Base-by-base conservation (phyloP, 2,888 invertebrate genomes). In the Zonitis immaculata region DNA sequence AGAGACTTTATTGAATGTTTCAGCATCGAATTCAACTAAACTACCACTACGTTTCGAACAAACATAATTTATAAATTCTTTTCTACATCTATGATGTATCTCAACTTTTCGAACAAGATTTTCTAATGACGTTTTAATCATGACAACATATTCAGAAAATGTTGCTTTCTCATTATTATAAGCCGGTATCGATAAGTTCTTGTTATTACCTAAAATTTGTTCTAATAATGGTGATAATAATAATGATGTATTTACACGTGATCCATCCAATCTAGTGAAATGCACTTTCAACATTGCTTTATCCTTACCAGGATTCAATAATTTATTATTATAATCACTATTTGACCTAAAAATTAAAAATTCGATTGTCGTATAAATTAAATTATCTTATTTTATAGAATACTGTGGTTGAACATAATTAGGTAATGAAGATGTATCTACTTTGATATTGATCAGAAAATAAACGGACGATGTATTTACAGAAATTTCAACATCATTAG, bases 401-500 rank as follows among this genome's bases (percentile, higher is more conserved):
- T 63, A 70, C 68, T 57, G 48, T 61, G 62, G 60, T 59, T 69
- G 68, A 48, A 63, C 58, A 57, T 70, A 73, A 60, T 83, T 80
- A 27, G 87, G 86, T 54, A 89, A 73, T 57, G 77, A 74, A 11
- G 82, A 79, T 60, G 82, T 82, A 65, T 88, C 83, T 26, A 88
- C 77, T 63, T 82, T 79, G 2, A 89, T 74, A 64, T 78, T 80
- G 54, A 89, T 84, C 26, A 87, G 68, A 68, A 89, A 86, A 67
- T 81, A 81, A 0, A 84, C 82, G 25, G 78, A 73, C 55, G 76
- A 75, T 18, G 69, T 69, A n/a, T 82, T 79, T 4, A 86, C 80
- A 70, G 79, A 79, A 25, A 88, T 80, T 76, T 89, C 88, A 47
- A 88, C 77, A 67, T 87, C 82, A 52, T 81, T 77, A 55, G 80